Evolutionary conservation across 2,797 vertebrate species (phyloP).

Genomic region (Heterohyrax brucei): DNA sequence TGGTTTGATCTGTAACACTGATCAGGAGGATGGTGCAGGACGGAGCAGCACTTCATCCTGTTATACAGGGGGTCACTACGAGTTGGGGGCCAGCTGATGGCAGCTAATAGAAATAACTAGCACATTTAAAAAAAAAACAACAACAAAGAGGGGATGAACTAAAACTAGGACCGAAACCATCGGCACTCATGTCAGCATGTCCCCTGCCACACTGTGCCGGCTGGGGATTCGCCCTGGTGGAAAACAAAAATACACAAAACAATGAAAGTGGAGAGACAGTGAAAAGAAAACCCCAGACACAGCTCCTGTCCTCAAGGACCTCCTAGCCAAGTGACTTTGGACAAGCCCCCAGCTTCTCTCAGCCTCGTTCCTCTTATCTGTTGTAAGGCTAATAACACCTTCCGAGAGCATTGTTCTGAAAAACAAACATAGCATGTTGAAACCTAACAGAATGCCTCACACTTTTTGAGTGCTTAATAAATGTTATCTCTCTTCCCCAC

Average conservation of each 20-base stretch:
- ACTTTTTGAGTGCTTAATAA: constrained; percentile 19
- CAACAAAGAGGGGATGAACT: not conserved
- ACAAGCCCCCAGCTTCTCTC: constrained; percentile 6
- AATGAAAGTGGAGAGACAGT: not conserved
- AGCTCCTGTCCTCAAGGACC: not conserved
- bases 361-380: not conserved
- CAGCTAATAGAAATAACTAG: not conserved
- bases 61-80: not conserved
- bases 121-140: not conserved
- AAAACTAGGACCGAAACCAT: constrained; percentile 27
- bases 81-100: not conserved
- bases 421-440: constrained; percentile 27
- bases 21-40: not conserved
- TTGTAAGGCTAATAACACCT: not conserved
- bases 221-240: not conserved
- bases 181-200: not conserved
- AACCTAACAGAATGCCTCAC: constrained; percentile 24
- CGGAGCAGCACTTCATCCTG: accelerated
- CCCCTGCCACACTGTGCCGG: not conserved
- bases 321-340: not conserved
- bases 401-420: not conserved
- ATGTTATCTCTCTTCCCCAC: not conserved
- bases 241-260: not conserved
- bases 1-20: not conserved
- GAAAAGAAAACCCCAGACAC: not conserved